Conservation (phyloP, 1,140 invertebrate genomes). For the Macrobrachium rosenbergii region DNA sequence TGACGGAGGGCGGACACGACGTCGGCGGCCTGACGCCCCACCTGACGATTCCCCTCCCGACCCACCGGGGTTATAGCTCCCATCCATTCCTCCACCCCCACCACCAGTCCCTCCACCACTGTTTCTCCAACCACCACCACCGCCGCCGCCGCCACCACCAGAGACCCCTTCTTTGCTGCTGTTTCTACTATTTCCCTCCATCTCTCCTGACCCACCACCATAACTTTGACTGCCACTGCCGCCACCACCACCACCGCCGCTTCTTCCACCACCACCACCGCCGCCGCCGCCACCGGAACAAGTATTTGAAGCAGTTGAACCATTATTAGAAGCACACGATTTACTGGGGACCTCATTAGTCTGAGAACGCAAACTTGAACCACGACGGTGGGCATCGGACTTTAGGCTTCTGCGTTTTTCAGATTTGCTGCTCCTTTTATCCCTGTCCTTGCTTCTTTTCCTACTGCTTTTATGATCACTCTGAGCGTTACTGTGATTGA, state of each 20-base stretch:
- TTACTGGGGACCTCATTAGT: no score
- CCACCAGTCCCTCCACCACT: not conserved
- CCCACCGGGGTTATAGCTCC: not conserved
- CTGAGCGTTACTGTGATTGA: no score
- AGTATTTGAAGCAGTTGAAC: no score
- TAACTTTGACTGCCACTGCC: not conserved
- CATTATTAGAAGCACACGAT: no score
- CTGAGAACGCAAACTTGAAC: no score
- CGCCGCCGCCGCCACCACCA: not conserved
- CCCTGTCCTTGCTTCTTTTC: no score
- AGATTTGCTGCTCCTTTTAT: no score
- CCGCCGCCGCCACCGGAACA: no score
- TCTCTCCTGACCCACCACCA: not conserved
- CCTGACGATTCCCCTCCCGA: not conserved
- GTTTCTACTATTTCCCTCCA: slow-evolving; percentile 14
- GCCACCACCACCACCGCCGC: not conserved
- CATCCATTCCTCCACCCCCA: not conserved
- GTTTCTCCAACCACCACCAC: not conserved
- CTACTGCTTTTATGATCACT: no score
- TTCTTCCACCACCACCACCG: not conserved
- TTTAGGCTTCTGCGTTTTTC: no score
- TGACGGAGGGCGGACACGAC: slow-evolving; percentile 35
- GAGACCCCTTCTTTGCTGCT: not conserved
- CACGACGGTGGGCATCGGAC: no score
- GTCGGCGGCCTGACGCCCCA: slow-evolving; percentile 26